phyloP scores from a whole-genome alignment of 2,888 invertebrate species.

The Euphydryas editha region DNA sequence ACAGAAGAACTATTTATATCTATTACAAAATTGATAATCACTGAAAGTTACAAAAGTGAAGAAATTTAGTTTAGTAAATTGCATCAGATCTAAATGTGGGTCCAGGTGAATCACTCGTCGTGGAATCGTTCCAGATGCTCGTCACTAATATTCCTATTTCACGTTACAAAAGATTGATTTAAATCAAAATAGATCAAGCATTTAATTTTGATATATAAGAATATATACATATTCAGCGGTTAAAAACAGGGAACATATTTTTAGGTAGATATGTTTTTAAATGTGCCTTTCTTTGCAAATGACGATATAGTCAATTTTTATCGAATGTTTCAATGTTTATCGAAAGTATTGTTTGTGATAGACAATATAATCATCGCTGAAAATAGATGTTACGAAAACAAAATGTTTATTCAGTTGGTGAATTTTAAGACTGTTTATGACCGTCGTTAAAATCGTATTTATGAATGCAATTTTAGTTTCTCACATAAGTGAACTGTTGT shows the following conservation, averaged over 20 bases:
- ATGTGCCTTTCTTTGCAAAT: too few species aligned
- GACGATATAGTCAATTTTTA: too few species aligned
- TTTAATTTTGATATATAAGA: background rate
- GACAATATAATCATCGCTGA: slow-evolving; percentile 23
- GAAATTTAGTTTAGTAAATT: slow-evolving; percentile 56
- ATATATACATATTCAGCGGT: background rate
- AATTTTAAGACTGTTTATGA: slow-evolving; percentile 22
- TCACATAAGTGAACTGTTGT: background rate
- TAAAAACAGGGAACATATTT: too few species aligned
- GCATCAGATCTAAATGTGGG: slow-evolving; percentile 73
- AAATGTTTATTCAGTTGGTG: slow-evolving; percentile 26
- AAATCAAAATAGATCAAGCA: background rate
- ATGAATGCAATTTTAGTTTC: background rate
- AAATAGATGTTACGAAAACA: slow-evolving; percentile 28
- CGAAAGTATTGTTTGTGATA: background rate
- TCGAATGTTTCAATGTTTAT: too few species aligned
- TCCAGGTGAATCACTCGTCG: slow-evolving; percentile 77
- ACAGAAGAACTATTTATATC: slow-evolving; percentile 50
- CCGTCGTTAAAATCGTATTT: background rate
- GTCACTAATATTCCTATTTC: background rate
- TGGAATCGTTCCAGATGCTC: slow-evolving; percentile 41
- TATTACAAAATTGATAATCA: slow-evolving; percentile 47
- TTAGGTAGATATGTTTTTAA: too few species aligned
- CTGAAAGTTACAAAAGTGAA: slow-evolving; percentile 48
- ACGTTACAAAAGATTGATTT: background rate